Conservation (phyloP, 2,797 vertebrate species). For the Hyperoplus lanceolatus region DNA sequence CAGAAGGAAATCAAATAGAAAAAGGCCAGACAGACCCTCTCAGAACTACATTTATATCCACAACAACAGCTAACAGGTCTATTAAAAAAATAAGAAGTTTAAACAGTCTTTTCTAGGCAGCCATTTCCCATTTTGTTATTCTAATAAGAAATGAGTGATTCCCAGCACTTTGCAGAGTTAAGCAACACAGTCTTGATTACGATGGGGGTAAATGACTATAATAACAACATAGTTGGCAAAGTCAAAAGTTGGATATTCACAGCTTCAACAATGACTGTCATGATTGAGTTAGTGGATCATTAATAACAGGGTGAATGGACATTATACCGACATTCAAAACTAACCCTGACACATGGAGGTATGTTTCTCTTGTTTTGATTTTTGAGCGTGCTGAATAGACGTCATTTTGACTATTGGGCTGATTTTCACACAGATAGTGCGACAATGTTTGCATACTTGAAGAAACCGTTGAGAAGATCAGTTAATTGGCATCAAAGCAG, state of each 20-base stretch:
- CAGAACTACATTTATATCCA: slow-evolving; percentile 58
- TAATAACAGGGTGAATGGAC: slow-evolving; percentile 40
- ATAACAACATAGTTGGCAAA: slow-evolving; percentile 45
- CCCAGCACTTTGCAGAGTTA: slow-evolving; percentile 25
- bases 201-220: slow-evolving; percentile 34
- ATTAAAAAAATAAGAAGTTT: slow-evolving; percentile 41
- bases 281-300: slow-evolving; percentile 43
- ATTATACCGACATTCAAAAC: slow-evolving; percentile 35
- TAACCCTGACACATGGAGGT: slow-evolving; percentile 39
- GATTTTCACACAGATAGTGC: slow-evolving; percentile 83
- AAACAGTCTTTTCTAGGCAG: slow-evolving; percentile 30
- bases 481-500: slow-evolving; percentile 80
- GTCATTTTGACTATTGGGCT: slow-evolving; percentile 75
- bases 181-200: slow-evolving; percentile 25
- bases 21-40: slow-evolving; percentile 60
- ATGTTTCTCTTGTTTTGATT: slow-evolving; percentile 72
- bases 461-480: slow-evolving; percentile 63
- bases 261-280: slow-evolving; percentile 33
- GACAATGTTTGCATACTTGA: slow-evolving; percentile 80
- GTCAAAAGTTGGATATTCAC: slow-evolving; percentile 37
- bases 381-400: slow-evolving; percentile 62
- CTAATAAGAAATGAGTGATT: slow-evolving; percentile 39
- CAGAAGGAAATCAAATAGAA: slow-evolving; percentile 57
- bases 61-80: slow-evolving; percentile 44
- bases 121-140: slow-evolving; percentile 47